Base-by-base conservation (phyloP, 1,140 invertebrate genomes). In the Bombus polaris region DNA sequence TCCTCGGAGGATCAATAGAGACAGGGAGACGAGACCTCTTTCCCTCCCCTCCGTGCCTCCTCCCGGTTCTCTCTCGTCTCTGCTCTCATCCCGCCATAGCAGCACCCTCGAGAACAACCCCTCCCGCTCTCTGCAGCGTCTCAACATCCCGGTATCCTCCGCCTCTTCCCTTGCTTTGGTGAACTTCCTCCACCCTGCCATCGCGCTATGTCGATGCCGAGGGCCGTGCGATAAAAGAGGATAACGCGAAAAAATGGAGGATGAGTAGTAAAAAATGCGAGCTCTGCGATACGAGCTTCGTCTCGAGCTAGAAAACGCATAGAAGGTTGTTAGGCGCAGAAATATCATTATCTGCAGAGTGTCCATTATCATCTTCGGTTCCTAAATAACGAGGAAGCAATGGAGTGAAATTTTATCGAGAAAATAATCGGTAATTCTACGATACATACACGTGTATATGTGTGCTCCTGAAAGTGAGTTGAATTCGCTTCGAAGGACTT, bases 1-100 rank as follows among this genome's bases (percentile, higher is more conserved):
- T 94, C 93, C 87, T 88, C 87, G 92, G 94, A 95, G 94, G 94
- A 95, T 95, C 94, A 95, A 95, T 95, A 95, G 94, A 95, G 95
- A 95, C 94, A 95, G 93, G 92, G 94, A 94, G 93, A 95, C 94
- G 94, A 94, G 93, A 94, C 93, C 94, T 94, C 93, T 93, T 93
- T 92, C 87, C 91, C 91, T 89, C 91, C 85, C 71, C 75, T 80
- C 82, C 59, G 82, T 44, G 70, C 72, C 83, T 70, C 65, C 77
- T 78, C 77, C 76, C 87, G 72, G 86, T 84, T 86, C 86, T 82
- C 86, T 81, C 86, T 75, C 86, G 85, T 88, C 86, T 88, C 87
- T 86, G 85, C 78, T 53, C 76, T 87, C 89, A 88, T 90, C 85
- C 87, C 90, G 89, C 86, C 86, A 84, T 85, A 87, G 86, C 89